Evolutionary conservation across 2,888 invertebrate species (phyloP).

Genomic region (Marronus borbonicus): DNA sequence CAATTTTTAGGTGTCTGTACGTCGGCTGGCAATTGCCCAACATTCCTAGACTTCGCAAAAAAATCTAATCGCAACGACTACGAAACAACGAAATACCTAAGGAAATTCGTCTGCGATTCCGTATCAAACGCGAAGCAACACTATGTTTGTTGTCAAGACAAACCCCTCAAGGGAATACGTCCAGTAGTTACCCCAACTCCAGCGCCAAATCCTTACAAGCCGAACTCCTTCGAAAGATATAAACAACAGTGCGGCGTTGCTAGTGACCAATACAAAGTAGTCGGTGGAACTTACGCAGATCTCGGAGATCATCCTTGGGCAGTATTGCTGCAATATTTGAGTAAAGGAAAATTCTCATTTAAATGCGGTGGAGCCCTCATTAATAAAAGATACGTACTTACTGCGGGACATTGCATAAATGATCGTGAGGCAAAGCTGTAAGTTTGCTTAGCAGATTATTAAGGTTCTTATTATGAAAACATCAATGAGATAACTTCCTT

Average conservation of each 20-base stretch:
- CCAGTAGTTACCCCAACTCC: background rate
- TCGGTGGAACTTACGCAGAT: slow-evolving; percentile 67
- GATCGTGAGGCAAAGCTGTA: slow-evolving; percentile 72
- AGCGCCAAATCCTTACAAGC: slow-evolving; percentile 1
- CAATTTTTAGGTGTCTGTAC: slow-evolving; percentile 43
- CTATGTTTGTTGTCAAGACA: slow-evolving; percentile 57
- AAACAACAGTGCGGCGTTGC: slow-evolving; percentile 39
- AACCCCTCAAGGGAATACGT: slow-evolving; percentile 37
- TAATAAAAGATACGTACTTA: slow-evolving; percentile 74
- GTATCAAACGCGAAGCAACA: slow-evolving; percentile 15
- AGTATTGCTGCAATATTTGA: slow-evolving; percentile 73
- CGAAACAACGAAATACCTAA: slow-evolving; percentile 53
- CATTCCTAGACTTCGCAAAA: background rate
- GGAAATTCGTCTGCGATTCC: slow-evolving; percentile 56
- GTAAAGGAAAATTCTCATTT: slow-evolving; percentile 61
- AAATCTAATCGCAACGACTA: slow-evolving; percentile 22
- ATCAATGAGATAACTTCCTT: no score
- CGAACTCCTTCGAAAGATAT: background rate
- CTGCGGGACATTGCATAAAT: slow-evolving; percentile 77
- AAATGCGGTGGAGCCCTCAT: slow-evolving; percentile 76
- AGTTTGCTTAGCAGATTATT: slow-evolving; percentile 63
- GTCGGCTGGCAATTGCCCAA: background rate
- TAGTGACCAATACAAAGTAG: slow-evolving; percentile 49
- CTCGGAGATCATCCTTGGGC: slow-evolving; percentile 79
- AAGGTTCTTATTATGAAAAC: no score